Conservation (phyloP, 2,797 vertebrate genomes). For the Sparus aurata region DNA sequence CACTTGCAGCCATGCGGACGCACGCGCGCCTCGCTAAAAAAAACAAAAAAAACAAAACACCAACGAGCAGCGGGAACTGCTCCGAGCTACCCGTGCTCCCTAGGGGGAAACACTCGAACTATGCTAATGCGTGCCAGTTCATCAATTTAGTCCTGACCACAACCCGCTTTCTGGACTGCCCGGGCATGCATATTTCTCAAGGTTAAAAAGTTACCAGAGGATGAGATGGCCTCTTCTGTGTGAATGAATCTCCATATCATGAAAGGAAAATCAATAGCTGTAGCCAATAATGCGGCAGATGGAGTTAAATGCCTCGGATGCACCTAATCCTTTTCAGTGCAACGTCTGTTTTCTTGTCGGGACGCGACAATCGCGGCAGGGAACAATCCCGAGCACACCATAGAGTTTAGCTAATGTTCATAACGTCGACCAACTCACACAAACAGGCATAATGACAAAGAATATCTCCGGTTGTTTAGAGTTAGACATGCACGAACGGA, state of each 20-base stretch:
- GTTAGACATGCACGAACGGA: slow-evolving; percentile 32
- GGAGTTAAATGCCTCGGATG: slow-evolving; percentile 66
- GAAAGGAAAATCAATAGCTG: slow-evolving; percentile 77
- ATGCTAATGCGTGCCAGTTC: slow-evolving; percentile 83
- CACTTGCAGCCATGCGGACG: slow-evolving; percentile 8
- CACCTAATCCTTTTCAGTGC: slow-evolving; percentile 53
- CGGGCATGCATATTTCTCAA: slow-evolving; percentile 78
- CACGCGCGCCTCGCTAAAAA: slow-evolving; percentile 32
- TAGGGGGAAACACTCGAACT: slow-evolving; percentile 71
- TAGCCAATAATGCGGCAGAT: slow-evolving; percentile 70
- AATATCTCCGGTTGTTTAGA: slow-evolving; percentile 26
- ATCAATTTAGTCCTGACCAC: slow-evolving; percentile 75
- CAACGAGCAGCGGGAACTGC: slow-evolving; percentile 47
- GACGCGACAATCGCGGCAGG: slow-evolving; percentile 27
- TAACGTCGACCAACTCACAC: slow-evolving; percentile 23
- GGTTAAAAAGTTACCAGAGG: slow-evolving; percentile 78
- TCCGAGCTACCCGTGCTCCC: slow-evolving; percentile 68
- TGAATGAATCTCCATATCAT: slow-evolving; percentile 79
- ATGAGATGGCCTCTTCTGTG: slow-evolving; percentile 61
- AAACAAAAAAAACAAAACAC: slow-evolving; percentile 12
- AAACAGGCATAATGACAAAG: slow-evolving; percentile 25
- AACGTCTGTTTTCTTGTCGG: slow-evolving; percentile 42
- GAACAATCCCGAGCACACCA: not conserved
- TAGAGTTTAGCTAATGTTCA: slow-evolving; percentile 20
- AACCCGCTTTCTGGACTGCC: slow-evolving; percentile 62